A percentile compares a stretch with the other conserved stretches of the same genome.
phyloP scores from a whole-genome alignment of 2,113 vertebrate genomes.

The Channa argus region DNA sequence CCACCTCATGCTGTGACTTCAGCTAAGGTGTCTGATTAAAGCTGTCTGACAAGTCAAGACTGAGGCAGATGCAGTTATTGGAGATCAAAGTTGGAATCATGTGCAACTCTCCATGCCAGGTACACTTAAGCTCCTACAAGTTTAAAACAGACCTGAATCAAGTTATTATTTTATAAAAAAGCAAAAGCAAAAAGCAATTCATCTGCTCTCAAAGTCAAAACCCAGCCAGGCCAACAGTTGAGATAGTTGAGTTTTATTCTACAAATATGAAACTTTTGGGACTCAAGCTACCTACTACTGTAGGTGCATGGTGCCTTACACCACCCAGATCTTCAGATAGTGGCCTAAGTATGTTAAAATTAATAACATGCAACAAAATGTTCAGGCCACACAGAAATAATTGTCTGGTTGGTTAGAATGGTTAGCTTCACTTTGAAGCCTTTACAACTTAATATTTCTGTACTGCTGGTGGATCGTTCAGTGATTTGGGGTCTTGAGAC shows the following conservation, averaged over 20 bases:
- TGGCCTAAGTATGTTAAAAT: too few species aligned
- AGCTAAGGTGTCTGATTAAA: conserved; percentile 51
- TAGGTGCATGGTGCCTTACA: too few species aligned
- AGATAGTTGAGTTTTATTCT: conserved; percentile 9
- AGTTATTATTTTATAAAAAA: conserved; percentile 26
- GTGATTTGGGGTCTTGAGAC: too few species aligned
- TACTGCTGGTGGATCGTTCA: too few species aligned
- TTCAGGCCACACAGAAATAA: too few species aligned
- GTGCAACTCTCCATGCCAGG: conserved; percentile 53
- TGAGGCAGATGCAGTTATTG: conserved; percentile 50
- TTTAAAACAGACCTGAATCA: conserved; percentile 41
- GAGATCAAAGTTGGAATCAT: conserved; percentile 66
- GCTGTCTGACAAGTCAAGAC: conserved; percentile 56
- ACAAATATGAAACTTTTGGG: too few species aligned
- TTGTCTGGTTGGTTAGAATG: too few species aligned
- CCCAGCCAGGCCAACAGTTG: not conserved
- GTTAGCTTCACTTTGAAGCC: too few species aligned
- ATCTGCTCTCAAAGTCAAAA: not conserved
- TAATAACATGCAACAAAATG: too few species aligned
- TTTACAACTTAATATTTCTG: too few species aligned
- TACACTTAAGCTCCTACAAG: conserved; percentile 49
- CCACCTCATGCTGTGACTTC: conserved; percentile 29
- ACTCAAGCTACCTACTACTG: too few species aligned
- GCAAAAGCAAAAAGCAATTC: conserved; percentile 13
- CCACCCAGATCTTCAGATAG: too few species aligned